Percentiles rank a stretch among this genome's conserved stretches.
These are phyloP conservation scores for Charina bottae DNA, from an alignment of 2,113 vertebrate genomes.

Conservation along the genomic window DNA sequence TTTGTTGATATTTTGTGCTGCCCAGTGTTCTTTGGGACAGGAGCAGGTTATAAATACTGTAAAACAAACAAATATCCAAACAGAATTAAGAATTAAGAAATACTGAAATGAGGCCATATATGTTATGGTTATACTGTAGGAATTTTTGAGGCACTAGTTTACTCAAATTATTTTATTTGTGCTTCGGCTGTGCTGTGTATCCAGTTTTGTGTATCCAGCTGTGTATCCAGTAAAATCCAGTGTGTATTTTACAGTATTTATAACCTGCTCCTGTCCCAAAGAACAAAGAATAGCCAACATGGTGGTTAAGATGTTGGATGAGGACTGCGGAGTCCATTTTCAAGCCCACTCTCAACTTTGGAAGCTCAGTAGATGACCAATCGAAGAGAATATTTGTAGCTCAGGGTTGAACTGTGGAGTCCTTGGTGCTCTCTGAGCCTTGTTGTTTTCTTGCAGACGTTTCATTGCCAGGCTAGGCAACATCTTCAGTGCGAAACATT, in stretches of 20 bases:
- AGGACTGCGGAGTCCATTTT: not conserved
- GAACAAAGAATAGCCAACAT: not conserved
- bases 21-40: not conserved
- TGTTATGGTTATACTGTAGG: not conserved
- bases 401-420: too few relatives aligned
- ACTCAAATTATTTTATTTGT: not conserved
- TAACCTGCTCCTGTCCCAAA: too few relatives aligned
- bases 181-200: not conserved
- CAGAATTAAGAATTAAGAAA: not conserved
- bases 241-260: too few relatives aligned
- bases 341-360: not conserved
- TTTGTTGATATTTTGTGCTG: not conserved
- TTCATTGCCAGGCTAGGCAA: too few relatives aligned
- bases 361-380: not conserved
- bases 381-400: too few relatives aligned
- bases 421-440: too few relatives aligned
- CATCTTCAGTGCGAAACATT: too few relatives aligned
- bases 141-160: not conserved
- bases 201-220: too few relatives aligned
- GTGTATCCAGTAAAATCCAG: too few relatives aligned
- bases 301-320: not conserved
- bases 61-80: not conserved
- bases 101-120: not conserved
- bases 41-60: not conserved
- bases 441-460: too few relatives aligned